These are phyloP conservation scores for Oncorhynchus kisutch DNA, from an alignment of 2,113 vertebrate genomes.

Conservation along the genomic window DNA sequence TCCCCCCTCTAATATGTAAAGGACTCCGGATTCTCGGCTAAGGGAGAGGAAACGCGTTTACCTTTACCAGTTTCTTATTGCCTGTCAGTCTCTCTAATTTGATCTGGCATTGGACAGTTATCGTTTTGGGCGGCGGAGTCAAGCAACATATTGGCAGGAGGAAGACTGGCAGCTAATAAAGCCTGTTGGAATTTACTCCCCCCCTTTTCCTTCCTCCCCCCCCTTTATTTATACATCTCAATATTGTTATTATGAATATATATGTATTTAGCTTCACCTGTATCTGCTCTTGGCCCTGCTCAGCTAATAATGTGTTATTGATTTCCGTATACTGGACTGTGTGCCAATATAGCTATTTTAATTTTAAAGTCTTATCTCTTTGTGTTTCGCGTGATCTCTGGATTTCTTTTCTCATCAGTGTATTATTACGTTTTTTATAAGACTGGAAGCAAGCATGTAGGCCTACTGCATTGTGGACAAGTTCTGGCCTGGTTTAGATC, in stretches of 20 bases:
- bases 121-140: slow-evolving; percentile 74
- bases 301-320: slow-evolving; percentile 77
- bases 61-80: slow-evolving; percentile 78
- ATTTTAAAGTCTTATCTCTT: slow-evolving; percentile 64
- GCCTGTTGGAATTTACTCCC: slow-evolving; percentile 69
- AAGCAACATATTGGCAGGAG: slow-evolving; percentile 74
- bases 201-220: background rate
- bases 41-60: slow-evolving; percentile 72
- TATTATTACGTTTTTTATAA: slow-evolving; percentile 48
- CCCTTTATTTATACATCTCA: slow-evolving; percentile 71
- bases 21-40: slow-evolving; percentile 50
- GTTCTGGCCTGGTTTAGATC: no score
- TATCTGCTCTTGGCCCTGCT: slow-evolving; percentile 61
- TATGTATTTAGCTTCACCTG: slow-evolving; percentile 75
- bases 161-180: slow-evolving; percentile 82
- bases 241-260: slow-evolving; percentile 80
- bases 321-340: slow-evolving; percentile 71
- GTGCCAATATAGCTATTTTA: slow-evolving; percentile 61
- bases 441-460: no score
- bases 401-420: slow-evolving; percentile 52
- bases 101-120: slow-evolving; percentile 77
- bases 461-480: no score
- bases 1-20: slow-evolving; percentile 69
- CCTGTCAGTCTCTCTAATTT: slow-evolving; percentile 82
- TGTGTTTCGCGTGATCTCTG: slow-evolving; percentile 54